These are phyloP conservation scores for Gopherus flavomarginatus DNA, from an alignment of 2,113 vertebrate genomes.

Conservation along the genomic window DNA sequence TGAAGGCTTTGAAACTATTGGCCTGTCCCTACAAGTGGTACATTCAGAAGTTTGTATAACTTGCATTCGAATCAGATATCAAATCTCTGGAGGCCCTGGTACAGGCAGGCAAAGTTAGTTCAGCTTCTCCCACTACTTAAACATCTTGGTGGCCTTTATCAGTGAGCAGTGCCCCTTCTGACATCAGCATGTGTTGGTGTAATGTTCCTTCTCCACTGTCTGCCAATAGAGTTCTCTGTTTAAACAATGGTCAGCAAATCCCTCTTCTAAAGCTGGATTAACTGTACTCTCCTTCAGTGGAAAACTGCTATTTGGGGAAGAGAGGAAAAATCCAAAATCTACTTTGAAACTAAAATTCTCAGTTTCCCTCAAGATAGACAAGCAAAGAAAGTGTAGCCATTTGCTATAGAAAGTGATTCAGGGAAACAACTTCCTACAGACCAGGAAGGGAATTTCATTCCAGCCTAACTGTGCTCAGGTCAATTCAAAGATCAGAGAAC, in stretches of 20 bases:
- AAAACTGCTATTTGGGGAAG: slow-evolving; percentile 61
- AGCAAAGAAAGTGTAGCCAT: slow-evolving; percentile 20
- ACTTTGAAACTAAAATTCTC: slow-evolving; percentile 2
- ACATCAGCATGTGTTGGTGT: slow-evolving; percentile 43
- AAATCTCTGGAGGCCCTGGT: background rate
- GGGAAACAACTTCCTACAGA: background rate
- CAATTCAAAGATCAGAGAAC: background rate
- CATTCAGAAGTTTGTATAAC: background rate
- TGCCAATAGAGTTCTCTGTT: slow-evolving; percentile 55
- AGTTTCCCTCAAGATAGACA: slow-evolving; percentile 46
- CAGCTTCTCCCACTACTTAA: background rate
- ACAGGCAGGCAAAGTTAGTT: slow-evolving; percentile 4
- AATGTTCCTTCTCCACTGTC: slow-evolving; percentile 45
- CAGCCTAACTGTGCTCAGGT: background rate
- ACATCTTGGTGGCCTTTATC: slow-evolving; percentile 35
- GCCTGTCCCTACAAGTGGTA: background rate
- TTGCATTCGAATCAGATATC: background rate
- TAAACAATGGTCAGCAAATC: slow-evolving; percentile 73
- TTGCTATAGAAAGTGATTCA: background rate
- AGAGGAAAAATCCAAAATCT: slow-evolving; percentile 45
- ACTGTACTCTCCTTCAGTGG: slow-evolving; percentile 70
- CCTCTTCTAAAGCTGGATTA: slow-evolving; percentile 72
- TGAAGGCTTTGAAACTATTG: background rate
- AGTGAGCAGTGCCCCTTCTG: slow-evolving; percentile 30
- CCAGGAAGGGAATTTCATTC: background rate